phyloP scores from a whole-genome alignment of 2,888 invertebrate genomes.

The Chrysotoxum bicinctum region DNA sequence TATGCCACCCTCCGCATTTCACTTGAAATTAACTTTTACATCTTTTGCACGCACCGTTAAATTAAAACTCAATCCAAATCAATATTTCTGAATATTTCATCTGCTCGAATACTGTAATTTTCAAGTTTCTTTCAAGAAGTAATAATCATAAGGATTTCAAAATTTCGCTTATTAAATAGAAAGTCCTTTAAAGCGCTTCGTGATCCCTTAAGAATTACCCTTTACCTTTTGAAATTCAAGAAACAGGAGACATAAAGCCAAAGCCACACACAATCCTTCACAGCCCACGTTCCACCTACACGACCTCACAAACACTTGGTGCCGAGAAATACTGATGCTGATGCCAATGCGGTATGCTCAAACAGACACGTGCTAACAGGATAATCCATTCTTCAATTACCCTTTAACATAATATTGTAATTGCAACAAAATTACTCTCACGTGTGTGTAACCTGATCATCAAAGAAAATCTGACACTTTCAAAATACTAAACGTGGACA shows the following conservation, averaged over 20 bases:
- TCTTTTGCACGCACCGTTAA: slow-evolving; percentile 54
- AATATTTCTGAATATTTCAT: neutral
- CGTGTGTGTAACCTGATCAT: slow-evolving; percentile 81
- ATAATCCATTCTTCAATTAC: slow-evolving; percentile 80
- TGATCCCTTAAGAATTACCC: slow-evolving; percentile 59
- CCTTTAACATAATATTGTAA: slow-evolving; percentile 81
- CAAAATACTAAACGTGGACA: slow-evolving; percentile 51
- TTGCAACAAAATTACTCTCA: slow-evolving; percentile 82
- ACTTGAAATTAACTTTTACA: slow-evolving; percentile 60
- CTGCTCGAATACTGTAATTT: slow-evolving; percentile 42
- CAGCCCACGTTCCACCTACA: slow-evolving; percentile 13
- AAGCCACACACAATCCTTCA: slow-evolving; percentile 46
- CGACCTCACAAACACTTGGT: slow-evolving; percentile 18
- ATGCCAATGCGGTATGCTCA: slow-evolving; percentile 29
- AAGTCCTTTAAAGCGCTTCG: slow-evolving; percentile 21
- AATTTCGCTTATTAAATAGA: slow-evolving; percentile 34
- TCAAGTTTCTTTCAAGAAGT: slow-evolving; percentile 50
- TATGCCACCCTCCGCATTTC: slow-evolving; percentile 19
- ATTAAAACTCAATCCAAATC: slow-evolving; percentile 34
- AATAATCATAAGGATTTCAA: slow-evolving; percentile 58
- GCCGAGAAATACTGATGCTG: slow-evolving; percentile 9
- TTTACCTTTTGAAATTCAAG: slow-evolving; percentile 43
- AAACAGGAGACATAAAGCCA: slow-evolving; percentile 40
- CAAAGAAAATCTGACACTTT: slow-evolving; percentile 73
- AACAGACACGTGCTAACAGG: slow-evolving; percentile 63